Evolutionary conservation across 1,140 invertebrate species (phyloP).

Genomic region (Adelges cooleyi): DNA sequence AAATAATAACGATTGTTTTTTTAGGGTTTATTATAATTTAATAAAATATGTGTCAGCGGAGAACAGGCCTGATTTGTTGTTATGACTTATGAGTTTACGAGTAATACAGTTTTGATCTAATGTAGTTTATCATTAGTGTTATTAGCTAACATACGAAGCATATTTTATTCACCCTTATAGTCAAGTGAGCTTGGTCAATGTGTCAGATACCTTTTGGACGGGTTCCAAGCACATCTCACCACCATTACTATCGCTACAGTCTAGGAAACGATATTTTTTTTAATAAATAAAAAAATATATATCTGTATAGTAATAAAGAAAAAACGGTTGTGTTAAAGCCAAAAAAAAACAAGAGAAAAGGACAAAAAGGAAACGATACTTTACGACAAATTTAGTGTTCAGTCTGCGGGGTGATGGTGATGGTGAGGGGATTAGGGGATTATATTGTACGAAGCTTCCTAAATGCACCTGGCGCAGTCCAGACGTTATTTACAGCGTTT

Average conservation of each 20-base stretch:
- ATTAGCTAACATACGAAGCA: background rate
- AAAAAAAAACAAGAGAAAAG: constrained; percentile 11
- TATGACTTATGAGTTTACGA: background rate
- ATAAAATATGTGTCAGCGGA: background rate
- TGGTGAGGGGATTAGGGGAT: background rate
- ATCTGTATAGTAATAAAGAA: background rate
- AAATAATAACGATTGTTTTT: no score
- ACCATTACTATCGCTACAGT: background rate
- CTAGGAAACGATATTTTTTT: constrained; percentile 3
- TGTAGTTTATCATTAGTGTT: background rate
- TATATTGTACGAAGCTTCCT: constrained; percentile 2
- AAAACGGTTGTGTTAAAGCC: background rate
- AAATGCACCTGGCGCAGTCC: constrained; percentile 20
- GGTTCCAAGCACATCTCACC: constrained; percentile 11
- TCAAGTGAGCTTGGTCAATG: constrained; percentile 26
- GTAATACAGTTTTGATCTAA: background rate
- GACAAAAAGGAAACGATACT: constrained; percentile 9
- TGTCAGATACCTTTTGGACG: constrained; percentile 3
- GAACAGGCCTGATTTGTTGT: background rate
- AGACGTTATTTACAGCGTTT: constrained; percentile 14
- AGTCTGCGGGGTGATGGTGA: background rate
- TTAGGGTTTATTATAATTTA: no score
- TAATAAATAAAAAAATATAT: background rate
- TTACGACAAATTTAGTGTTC: background rate
- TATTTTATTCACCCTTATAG: constrained; percentile 20